These are phyloP conservation scores for Proales similis DNA, from an alignment of 1,140 invertebrate genomes.

Conservation along the genomic window DNA sequence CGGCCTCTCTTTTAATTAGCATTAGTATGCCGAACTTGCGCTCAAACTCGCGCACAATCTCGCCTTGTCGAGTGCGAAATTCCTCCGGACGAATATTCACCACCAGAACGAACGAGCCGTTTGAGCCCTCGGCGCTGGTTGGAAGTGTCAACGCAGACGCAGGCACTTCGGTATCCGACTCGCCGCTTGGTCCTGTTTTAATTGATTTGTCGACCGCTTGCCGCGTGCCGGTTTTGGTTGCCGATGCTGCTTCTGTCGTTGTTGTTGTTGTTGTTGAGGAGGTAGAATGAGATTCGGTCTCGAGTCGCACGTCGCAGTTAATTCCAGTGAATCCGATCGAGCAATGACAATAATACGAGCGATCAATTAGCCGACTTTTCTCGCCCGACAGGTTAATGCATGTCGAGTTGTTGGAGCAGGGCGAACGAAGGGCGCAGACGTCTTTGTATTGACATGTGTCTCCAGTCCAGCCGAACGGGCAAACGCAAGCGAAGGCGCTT, in stretches of 20 bases:
- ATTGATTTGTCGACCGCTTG: background rate
- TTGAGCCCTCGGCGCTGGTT: background rate
- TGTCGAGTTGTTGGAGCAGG: conserved; percentile 18
- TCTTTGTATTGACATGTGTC: conserved; percentile 44
- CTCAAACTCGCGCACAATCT: conserved; percentile 27
- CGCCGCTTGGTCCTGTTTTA: background rate
- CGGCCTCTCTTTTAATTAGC: background rate
- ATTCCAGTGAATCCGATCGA: background rate
- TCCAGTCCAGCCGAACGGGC: conserved; percentile 78
- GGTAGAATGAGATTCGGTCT: background rate
- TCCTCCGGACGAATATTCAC: conserved; percentile 18
- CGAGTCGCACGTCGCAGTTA: background rate
- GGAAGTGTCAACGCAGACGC: background rate
- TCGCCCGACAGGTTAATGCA: background rate
- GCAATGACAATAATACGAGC: conserved; percentile 17
- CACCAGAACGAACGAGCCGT: conserved; percentile 14
- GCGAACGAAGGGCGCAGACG: background rate
- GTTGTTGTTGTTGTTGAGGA: background rate
- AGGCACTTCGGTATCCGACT: background rate
- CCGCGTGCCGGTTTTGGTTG: background rate
- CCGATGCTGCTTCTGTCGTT: background rate
- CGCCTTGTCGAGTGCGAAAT: background rate
- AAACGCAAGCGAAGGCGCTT: conserved; percentile 75
- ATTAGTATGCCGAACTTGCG: conserved; percentile 19
- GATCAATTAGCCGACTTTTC: background rate